Evolutionary conservation across 2,113 vertebrate species (phyloP), one percentile per base, ranked within the genome.

Genomic region (Philantomba maxwellii): DNA sequence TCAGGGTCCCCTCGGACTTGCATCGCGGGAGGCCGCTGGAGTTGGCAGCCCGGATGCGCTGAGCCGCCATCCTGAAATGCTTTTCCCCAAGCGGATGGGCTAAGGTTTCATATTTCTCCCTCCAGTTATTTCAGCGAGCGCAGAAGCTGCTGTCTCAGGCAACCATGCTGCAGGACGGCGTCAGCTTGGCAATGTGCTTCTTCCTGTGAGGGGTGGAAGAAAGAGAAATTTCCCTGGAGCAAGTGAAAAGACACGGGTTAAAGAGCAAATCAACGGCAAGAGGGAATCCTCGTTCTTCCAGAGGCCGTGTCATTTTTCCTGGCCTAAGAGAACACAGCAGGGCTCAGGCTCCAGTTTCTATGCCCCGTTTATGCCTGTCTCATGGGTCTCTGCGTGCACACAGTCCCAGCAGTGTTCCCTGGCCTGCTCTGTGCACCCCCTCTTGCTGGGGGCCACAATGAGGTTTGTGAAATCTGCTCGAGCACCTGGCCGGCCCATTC

Each of bases 1-100:
- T 99, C 70, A 99, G 99, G 0, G 99, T 99, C 39, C 99, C 99
- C 98, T 99, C 99, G 0, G 99, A 99, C 98, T 98, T 99, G 99
- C 99, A 99, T 25, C 99, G 99, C 0, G 99, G 99, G 36, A 99
- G 99, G 21, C 98, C 99, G 0, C 98, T 98, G 33, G 99, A 99
- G 98, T 99, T 99, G 82, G 99, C 98, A 0, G 99, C 98, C 77
- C 99, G 99, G 98, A 99, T 99, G 92, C 99, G 98, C 98, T 99
- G 99, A 5, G 99, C 99, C 0, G 99, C 99, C 99, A 99, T 99
- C 89, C 94, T 85, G 3, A 1, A 55, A 55, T 45, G 1, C 2
- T 49, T 45, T 55, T 55, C 0, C n/a, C 58, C 0, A 0, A 84
- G 39, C 0, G 36, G 3, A 17, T 1, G 0, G 0, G 26, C 97